Percentiles rank a stretch among this genome's conserved stretches.
Conservation (phyloP, 2,888 invertebrate species). For the Synanthedon andrenaeformis region DNA sequence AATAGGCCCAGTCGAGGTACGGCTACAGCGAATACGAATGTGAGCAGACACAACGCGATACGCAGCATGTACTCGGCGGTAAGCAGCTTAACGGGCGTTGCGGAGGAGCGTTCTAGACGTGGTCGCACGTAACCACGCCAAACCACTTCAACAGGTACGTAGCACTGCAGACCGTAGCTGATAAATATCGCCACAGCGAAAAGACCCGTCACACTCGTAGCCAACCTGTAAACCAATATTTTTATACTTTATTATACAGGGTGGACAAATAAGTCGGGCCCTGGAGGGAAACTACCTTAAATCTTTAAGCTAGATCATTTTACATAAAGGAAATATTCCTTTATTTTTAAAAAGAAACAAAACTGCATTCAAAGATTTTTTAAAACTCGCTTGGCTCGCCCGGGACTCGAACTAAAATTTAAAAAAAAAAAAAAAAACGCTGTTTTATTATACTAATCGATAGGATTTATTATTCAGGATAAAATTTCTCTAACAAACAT, state of each 20-base stretch:
- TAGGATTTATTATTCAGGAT: too few species aligned
- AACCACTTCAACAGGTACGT: conserved; percentile 93
- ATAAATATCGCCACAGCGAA: conserved; percentile 86
- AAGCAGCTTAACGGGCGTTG: conserved; percentile 37
- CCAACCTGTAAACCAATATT: conserved; percentile 58
- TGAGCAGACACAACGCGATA: conserved; percentile 80
- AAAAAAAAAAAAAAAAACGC: too few species aligned
- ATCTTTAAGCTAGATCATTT: too few species aligned
- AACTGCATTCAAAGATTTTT: too few species aligned
- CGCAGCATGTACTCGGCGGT: conserved; percentile 82
- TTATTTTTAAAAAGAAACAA: too few species aligned
- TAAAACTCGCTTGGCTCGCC: too few species aligned
- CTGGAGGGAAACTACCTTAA: too few species aligned
- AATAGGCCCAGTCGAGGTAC: conserved; percentile 85
- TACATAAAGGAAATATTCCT: too few species aligned
- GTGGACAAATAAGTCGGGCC: too few species aligned
- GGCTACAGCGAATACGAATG: conserved; percentile 54
- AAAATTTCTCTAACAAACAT: too few species aligned
- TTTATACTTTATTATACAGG: not conserved
- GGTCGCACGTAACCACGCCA: conserved; percentile 81
- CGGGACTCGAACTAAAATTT: too few species aligned
- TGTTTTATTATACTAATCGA: too few species aligned
- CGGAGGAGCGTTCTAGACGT: conserved; percentile 25
- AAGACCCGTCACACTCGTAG: conserved; percentile 76
- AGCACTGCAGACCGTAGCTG: conserved; percentile 93